phyloP scores from a whole-genome alignment of 2,797 vertebrate species.

The Huso huso region DNA sequence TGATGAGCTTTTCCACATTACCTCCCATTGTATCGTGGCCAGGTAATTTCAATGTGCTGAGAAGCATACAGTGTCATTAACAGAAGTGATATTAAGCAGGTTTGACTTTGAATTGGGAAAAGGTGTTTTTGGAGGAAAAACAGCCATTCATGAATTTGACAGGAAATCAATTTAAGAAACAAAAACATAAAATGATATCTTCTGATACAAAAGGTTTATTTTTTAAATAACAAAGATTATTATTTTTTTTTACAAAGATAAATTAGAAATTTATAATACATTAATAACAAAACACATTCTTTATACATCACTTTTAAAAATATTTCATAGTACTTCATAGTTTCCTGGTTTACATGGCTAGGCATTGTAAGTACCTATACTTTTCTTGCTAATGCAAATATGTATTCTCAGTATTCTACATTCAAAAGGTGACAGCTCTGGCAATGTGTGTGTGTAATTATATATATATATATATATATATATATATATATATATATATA shows the following conservation, averaged over 20 bases:
- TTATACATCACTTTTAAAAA: constrained; percentile 43
- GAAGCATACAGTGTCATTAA: no score
- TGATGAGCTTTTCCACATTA: no score
- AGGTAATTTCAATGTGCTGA: no score
- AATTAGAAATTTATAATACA: constrained; percentile 96
- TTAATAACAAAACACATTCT: constrained; percentile 66
- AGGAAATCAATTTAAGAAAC: constrained; percentile 34
- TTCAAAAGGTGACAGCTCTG: constrained; percentile 30
- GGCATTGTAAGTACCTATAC: constrained; percentile 24
- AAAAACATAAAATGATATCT: constrained; percentile 57
- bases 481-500: neutral
- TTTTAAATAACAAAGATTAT: constrained; percentile 65
- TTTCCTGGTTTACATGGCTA: constrained; percentile 11
- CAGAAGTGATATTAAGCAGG: no score
- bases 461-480: neutral
- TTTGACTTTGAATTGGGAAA: no score
- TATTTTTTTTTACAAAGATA: constrained; percentile 82
- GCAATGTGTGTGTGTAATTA: neutral
- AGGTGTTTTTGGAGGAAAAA: no score
- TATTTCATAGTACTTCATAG: constrained; percentile 30
- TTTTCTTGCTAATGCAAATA: constrained; percentile 9
- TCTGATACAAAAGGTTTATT: constrained; percentile 63
- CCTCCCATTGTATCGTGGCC: no score
- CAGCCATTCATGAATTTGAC: no score
- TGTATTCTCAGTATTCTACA: constrained; percentile 32